Evolutionary conservation across 2,888 invertebrate species (phyloP), one percentile per base, ranked within the genome.

Genomic region (Sussaba pulchella): DNA sequence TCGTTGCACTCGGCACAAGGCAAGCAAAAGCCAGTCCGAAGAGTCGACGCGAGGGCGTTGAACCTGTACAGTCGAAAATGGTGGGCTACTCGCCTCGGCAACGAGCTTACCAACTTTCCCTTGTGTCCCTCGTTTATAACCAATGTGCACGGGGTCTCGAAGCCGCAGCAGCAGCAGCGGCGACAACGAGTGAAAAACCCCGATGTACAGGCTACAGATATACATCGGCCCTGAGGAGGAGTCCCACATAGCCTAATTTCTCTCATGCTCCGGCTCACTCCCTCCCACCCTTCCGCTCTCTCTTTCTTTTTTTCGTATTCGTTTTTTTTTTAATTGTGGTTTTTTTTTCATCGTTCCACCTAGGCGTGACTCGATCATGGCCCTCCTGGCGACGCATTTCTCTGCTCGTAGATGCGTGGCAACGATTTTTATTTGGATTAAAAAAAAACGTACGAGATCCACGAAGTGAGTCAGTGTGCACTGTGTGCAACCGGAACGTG

Each of bases 81-180:
- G 76, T 83, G 82, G 84, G 82, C 84, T 81, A 82, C 69, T 57
- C 72, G 67, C 4, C 72, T 76, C 75, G 17, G 74, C 78, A 75
- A 79, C 75, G 81, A 80, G 77, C 78, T 73, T 75, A 76, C 82
- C 70, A 82, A 81, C 84, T 84, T 84, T 84, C 83, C 83, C 84
- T 84, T 84, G 78, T 84, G 78, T 74, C 82, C 70, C 63, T 52
- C 63, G 63, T 50, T 26, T 17, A 43, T 4, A 52, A 41, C 21
- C 26, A 41, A 43, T 50, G 41, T 12, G 39, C 50, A 21, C 36
- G 17, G 12, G 41, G 43, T 52, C 63, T 63, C 39, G 63, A 21
- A 26, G 66, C 66, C 47, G 66, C 47, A 66, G 19, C 50, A 31
- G 47, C 17, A 31, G 31, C 12, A 26, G 10, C 52, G 17, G 61